Evolutionary conservation across 2,797 vertebrate species (phyloP).

Genomic region (Tangara arthus): DNA sequence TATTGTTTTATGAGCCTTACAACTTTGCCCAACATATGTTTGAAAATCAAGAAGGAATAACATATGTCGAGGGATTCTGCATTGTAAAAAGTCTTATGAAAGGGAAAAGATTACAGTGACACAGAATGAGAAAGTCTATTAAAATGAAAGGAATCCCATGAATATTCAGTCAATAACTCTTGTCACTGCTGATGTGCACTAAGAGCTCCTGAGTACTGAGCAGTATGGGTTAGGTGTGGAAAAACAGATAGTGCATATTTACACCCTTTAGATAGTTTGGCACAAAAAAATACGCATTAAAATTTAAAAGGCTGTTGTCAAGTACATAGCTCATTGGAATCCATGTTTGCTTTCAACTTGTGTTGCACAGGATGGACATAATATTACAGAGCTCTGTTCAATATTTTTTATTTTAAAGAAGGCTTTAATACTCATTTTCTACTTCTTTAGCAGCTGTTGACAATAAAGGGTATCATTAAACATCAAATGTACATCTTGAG

Average conservation of each 20-base stretch:
- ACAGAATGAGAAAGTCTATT: background rate
- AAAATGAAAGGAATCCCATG: background rate
- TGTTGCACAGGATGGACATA: background rate
- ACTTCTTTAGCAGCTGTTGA: constrained; percentile 11
- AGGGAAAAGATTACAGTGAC: background rate
- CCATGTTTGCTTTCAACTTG: background rate
- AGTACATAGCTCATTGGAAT: background rate
- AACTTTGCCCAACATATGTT: background rate
- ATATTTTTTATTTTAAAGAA: background rate
- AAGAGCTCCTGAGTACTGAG: background rate
- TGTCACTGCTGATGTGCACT: background rate
- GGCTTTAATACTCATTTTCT: background rate
- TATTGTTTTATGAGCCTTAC: background rate
- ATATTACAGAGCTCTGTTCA: background rate
- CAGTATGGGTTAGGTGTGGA: background rate
- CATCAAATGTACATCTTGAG: background rate
- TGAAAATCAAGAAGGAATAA: constrained; percentile 18
- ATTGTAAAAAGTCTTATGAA: background rate
- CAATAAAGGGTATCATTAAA: background rate
- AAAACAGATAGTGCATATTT: background rate
- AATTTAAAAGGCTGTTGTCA: constrained; percentile 5
- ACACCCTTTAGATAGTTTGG: background rate
- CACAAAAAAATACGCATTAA: constrained; percentile 5
- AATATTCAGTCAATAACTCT: constrained; percentile 22
- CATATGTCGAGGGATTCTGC: background rate